Evolutionary conservation across 2,113 vertebrate genomes (phyloP).

Genomic region (Chionis minor): DNA sequence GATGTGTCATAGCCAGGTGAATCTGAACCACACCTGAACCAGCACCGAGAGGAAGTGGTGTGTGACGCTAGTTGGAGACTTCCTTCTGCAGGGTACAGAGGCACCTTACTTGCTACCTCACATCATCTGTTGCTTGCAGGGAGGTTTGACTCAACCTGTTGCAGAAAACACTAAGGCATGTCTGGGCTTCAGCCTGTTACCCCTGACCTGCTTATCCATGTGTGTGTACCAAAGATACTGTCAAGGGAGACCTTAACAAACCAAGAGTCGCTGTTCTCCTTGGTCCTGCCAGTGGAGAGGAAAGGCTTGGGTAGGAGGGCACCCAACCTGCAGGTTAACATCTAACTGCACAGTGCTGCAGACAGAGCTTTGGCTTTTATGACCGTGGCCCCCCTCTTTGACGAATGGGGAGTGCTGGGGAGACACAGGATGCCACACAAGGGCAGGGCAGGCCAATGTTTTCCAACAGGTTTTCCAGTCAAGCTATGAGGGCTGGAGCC

Average conservation of each 20-base stretch:
- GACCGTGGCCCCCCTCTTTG: neutral
- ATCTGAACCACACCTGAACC: neutral
- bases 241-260: neutral
- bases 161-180: neutral
- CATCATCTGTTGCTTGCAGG: neutral
- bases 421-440: neutral
- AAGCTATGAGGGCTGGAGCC: neutral
- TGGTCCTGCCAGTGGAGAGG: neutral
- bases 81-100: neutral
- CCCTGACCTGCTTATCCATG: neutral
- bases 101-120: neutral
- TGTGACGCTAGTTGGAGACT: neutral
- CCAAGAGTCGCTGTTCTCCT: neutral
- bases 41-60: neutral
- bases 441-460: neutral
- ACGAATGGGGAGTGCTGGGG: neutral
- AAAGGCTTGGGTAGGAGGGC: neutral
- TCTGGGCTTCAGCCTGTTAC: neutral
- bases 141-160: neutral
- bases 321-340: accelerated
- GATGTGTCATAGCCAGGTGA: neutral
- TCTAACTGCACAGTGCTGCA: neutral
- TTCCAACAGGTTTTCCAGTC: neutral
- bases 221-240: neutral
- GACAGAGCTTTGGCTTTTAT: neutral